Evolutionary conservation across 2,113 vertebrate species (phyloP), one percentile per base, ranked within the genome.

Genomic region (Brevimyrus niger): DNA sequence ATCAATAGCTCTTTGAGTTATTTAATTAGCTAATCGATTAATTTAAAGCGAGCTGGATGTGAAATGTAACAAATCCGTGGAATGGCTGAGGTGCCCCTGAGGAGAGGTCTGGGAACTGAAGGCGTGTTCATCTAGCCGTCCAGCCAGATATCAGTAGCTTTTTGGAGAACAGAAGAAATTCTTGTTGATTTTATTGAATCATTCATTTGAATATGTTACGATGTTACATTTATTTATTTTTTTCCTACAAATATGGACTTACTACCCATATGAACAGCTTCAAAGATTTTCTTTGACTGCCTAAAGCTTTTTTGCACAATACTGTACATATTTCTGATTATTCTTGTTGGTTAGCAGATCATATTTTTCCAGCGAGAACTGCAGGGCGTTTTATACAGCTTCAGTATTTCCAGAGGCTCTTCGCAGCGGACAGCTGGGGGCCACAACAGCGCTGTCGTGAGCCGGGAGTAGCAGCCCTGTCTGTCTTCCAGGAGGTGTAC

Each of bases 401-500:
- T 38, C 35, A 19, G 13, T 42, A 6, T 80, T 35, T 38, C 31
- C 69, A 11, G 69, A 38, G 10, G 69, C 69, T 38, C 46, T 27
- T 85, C 82, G 27, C 10, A 3, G 13, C 0, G 23, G 82, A 47
- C 82, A 85, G 15, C 35, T 42, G 31, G 73, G 35, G 73, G 15
- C 15, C 69, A 35, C 31, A 1, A 3, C 65, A 73, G 27, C 1
- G 11, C 19, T 11, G 13, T 38, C 73, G 0, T 8, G 31, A 42
- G 73, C 5, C 73, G 0, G 31, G 15, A 19, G 17, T 42, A 42
- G 73, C 73, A 42, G 4, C 31, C 6, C 86, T 88, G 11, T 65
- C 89, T 73, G 89, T 89, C 90, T 58, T 92, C 44, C 92, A 99
- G 98, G 98, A 99, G 92, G 98, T 99, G 0, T 99, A 99, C 2